Evolutionary conservation across 2,113 vertebrate species (phyloP).

Genomic region (Plestiodon gilberti): DNA sequence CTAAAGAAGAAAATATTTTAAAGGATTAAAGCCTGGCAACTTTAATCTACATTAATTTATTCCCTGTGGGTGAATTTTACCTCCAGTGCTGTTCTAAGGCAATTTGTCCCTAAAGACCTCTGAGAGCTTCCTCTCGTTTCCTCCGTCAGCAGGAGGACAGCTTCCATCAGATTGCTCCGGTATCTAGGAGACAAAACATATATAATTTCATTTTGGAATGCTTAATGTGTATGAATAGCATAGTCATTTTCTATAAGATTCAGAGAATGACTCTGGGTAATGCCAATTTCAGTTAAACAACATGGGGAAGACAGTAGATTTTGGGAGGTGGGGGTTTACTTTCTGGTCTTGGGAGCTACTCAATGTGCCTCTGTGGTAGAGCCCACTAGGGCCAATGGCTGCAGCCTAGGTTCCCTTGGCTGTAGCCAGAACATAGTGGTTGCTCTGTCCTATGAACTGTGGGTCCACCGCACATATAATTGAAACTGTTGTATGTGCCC

Average conservation of each 20-base stretch:
- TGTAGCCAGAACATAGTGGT: background rate
- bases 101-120: background rate
- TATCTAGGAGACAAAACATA: background rate
- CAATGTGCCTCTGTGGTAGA: background rate
- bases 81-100: accelerated
- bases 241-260: background rate
- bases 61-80: accelerated
- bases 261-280: background rate
- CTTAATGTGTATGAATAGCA: background rate
- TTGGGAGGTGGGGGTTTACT: background rate
- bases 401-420: background rate
- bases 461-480: background rate
- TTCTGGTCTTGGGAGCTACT: background rate
- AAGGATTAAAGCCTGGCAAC: slow-evolving; percentile 35
- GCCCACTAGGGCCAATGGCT: background rate
- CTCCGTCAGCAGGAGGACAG: background rate
- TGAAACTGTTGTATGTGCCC: background rate
- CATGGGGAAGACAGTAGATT: too few species aligned
- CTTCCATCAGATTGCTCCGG: background rate
- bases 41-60: slow-evolving; percentile 12
- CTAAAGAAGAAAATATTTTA: slow-evolving; percentile 51
- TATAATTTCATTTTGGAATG: background rate
- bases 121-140: background rate
- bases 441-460: too few species aligned
- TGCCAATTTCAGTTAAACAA: background rate